A percentile compares a stretch with the other conserved stretches of the same genome.
Conservation (phyloP, 2,888 invertebrate species). For the Heliconius ethilla region DNA sequence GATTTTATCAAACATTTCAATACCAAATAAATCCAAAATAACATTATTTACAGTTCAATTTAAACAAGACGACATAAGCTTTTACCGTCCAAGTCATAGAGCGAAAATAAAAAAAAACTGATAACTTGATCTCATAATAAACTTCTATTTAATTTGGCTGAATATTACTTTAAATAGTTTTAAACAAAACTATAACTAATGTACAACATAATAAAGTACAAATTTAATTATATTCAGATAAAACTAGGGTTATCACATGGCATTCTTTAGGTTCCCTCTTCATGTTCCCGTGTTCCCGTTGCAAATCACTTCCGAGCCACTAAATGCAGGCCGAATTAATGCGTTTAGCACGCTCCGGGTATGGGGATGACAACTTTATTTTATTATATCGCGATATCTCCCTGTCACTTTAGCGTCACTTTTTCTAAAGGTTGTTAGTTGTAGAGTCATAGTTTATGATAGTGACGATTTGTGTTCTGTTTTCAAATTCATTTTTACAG, state of each 20-base stretch:
- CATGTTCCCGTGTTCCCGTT: constrained; percentile 81
- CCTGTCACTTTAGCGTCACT: constrained; percentile 74
- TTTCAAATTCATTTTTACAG: neutral
- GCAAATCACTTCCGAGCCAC: constrained; percentile 82
- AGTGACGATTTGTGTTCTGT: neutral
- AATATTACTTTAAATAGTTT: neutral
- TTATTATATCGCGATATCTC: constrained; percentile 79
- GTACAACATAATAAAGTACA: constrained; percentile 54
- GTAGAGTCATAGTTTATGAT: constrained; percentile 7
- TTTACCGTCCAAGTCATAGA: constrained; percentile 38
- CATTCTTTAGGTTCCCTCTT: constrained; percentile 71
- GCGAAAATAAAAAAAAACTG: constrained; percentile 48
- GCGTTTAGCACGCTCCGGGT: constrained; percentile 80
- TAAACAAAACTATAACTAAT: constrained; percentile 26
- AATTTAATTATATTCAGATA: constrained; percentile 56
- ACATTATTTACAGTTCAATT: constrained; percentile 38
- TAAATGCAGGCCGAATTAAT: constrained; percentile 82
- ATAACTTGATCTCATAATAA: constrained; percentile 45
- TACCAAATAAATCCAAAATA: constrained; percentile 32
- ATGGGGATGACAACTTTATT: constrained; percentile 82
- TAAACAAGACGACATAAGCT: constrained; percentile 46
- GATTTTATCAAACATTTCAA: constrained; percentile 15
- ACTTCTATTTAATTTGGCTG: constrained; percentile 19
- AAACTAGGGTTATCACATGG: constrained; percentile 62
- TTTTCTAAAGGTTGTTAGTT: constrained; percentile 18